A percentile compares a stretch with the other conserved stretches of the same genome.
Conservation (phyloP, 2,888 invertebrate genomes). For the Pecten maximus region DNA sequence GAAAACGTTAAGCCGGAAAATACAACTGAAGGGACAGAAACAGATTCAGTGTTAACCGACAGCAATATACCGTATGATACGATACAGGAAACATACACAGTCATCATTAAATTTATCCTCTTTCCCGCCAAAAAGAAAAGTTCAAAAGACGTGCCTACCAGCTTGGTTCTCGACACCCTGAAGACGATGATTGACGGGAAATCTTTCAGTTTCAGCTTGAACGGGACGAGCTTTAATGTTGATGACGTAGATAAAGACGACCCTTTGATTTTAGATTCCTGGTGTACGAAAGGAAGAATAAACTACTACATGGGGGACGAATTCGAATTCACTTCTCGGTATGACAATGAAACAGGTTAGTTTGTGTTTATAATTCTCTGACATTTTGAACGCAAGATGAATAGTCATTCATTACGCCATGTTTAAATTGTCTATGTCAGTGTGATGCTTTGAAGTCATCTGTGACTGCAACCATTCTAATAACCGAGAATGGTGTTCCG, state of each 20-base stretch:
- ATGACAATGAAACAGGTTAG: background rate
- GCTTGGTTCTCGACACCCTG: constrained; percentile 64
- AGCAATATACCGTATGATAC: background rate
- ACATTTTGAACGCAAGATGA: too few species aligned
- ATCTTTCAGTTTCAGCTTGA: constrained; percentile 64
- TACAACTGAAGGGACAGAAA: background rate
- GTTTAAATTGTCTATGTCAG: too few species aligned
- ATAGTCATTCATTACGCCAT: too few species aligned
- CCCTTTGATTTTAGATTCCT: constrained; percentile 54
- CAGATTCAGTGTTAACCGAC: background rate
- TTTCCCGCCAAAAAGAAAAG: constrained; percentile 58
- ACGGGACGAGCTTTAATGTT: constrained; percentile 69
- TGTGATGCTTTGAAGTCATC: too few species aligned
- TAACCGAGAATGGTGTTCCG: too few species aligned
- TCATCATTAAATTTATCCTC: constrained; percentile 67
- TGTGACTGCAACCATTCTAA: too few species aligned
- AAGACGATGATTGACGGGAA: constrained; percentile 60
- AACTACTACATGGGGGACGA: constrained; percentile 44
- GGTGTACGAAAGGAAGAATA: constrained; percentile 60
- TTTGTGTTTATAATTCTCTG: background rate
- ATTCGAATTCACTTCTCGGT: constrained; percentile 43
- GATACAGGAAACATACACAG: constrained; percentile 38
- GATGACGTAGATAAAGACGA: constrained; percentile 57
- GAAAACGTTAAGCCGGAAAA: background rate
- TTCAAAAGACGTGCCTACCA: constrained; percentile 58